phyloP scores from a whole-genome alignment of 2,888 invertebrate genomes.

The Theretra japonica region DNA sequence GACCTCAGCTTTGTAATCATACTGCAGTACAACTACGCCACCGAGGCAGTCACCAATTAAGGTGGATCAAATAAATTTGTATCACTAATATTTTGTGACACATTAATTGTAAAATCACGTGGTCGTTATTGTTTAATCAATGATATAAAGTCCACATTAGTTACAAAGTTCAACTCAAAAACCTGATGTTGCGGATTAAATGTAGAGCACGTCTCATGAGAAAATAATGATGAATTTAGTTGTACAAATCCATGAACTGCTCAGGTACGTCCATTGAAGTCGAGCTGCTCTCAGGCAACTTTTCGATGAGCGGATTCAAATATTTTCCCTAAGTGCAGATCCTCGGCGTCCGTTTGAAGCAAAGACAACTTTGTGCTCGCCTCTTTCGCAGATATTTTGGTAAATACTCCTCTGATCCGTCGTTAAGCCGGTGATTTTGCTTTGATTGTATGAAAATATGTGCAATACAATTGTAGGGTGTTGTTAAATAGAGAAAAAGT shows the following conservation, averaged over 20 bases:
- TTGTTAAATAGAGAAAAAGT: neutral
- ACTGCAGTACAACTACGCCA: too few species aligned
- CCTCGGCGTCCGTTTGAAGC: slow-evolving; percentile 61
- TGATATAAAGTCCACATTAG: too few species aligned
- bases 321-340: slow-evolving; percentile 71
- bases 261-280: slow-evolving; percentile 62
- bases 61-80: too few species aligned
- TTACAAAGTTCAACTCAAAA: neutral
- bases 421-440: slow-evolving; percentile 42
- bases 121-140: too few species aligned
- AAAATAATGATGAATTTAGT: slow-evolving; percentile 60
- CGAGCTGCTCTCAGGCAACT: slow-evolving; percentile 51
- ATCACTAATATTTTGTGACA: too few species aligned
- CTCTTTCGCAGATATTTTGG: slow-evolving; percentile 57
- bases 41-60: too few species aligned
- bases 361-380: slow-evolving; percentile 54
- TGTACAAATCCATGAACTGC: slow-evolving; percentile 49
- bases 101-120: too few species aligned
- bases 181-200: neutral
- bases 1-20: too few species aligned
- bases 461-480: neutral
- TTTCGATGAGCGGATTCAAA: slow-evolving; percentile 69
- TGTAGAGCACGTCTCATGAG: slow-evolving; percentile 12
- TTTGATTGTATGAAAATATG: slow-evolving; percentile 11
- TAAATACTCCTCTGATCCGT: slow-evolving; percentile 51